These are phyloP conservation scores for Lindbergichthys nudifrons DNA, from an alignment of 2,797 vertebrate genomes.

Conservation along the genomic window DNA sequence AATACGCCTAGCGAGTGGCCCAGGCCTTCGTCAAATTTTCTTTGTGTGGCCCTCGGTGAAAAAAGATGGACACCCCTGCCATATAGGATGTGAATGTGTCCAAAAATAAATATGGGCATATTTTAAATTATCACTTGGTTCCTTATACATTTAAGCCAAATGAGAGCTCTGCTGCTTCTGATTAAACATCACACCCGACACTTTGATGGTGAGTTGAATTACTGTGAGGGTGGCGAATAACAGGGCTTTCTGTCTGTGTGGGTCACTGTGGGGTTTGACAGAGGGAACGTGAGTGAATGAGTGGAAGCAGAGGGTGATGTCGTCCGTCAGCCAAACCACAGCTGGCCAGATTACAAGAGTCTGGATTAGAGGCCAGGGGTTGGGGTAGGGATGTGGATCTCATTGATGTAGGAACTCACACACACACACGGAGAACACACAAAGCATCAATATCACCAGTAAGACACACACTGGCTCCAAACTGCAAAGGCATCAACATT, in stretches of 20 bases:
- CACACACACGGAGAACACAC: conserved; percentile 24
- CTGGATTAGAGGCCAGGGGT: conserved; percentile 68
- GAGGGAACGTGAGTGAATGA: conserved; percentile 35
- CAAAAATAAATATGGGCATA: not conserved
- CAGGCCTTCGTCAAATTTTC: too few relatives aligned
- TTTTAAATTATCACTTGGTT: conserved; percentile 11
- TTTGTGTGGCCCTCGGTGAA: too few relatives aligned
- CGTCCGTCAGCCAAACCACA: conserved; percentile 54
- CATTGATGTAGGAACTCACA: conserved; percentile 42
- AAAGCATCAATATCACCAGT: conserved; percentile 53
- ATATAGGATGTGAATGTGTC: too few relatives aligned
- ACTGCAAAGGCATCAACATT: not conserved
- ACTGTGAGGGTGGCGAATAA: conserved; percentile 44
- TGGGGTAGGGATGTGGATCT: conserved; percentile 52
- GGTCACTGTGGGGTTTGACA: conserved; percentile 42
- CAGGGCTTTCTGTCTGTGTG: conserved; percentile 49
- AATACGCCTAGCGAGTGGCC: too few relatives aligned
- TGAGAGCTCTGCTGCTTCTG: conserved; percentile 13
- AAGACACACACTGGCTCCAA: not conserved
- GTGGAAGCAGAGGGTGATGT: conserved; percentile 40
- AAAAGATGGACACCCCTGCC: too few relatives aligned
- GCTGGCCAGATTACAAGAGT: conserved; percentile 68
- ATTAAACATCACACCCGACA: conserved; percentile 50
- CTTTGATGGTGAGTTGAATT: conserved; percentile 51
- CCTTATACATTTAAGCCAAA: conserved; percentile 5